These are phyloP conservation scores for Myripristis jacobus DNA, from an alignment of 2,797 vertebrate genomes.

Conservation along the genomic window DNA sequence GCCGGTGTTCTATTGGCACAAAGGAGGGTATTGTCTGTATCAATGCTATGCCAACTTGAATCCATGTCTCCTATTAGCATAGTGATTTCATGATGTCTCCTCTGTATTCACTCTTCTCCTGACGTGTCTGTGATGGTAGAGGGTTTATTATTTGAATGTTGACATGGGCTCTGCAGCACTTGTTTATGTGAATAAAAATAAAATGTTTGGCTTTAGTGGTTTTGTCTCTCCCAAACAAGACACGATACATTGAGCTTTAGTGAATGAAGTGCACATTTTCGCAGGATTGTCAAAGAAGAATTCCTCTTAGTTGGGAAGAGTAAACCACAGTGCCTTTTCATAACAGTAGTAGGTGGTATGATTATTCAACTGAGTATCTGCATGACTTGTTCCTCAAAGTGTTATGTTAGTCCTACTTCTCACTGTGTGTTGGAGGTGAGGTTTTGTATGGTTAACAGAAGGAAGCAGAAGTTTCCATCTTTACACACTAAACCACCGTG, in stretches of 20 bases:
- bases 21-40: conserved; percentile 10
- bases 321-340: no score
- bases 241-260: background rate
- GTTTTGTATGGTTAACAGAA: no score
- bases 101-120: conserved; percentile 23
- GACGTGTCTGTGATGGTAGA: conserved; percentile 15
- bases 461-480: background rate
- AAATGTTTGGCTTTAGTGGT: conserved; percentile 48
- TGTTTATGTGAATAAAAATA: conserved; percentile 63
- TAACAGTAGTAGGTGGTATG: no score
- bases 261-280: background rate
- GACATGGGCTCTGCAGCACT: conserved; percentile 15
- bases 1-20: conserved; percentile 2
- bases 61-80: background rate
- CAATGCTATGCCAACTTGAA: conserved; percentile 40
- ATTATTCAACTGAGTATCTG: no score
- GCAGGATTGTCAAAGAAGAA: no score
- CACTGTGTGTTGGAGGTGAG: no score
- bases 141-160: background rate
- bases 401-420: no score
- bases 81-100: conserved; percentile 19
- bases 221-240: conserved; percentile 4
- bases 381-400: no score
- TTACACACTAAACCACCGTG: background rate
- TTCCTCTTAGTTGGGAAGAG: no score